Evolutionary conservation across 2,113 vertebrate genomes (phyloP), one percentile per base, ranked within the genome.

Genomic region (Trachemys scripta): DNA sequence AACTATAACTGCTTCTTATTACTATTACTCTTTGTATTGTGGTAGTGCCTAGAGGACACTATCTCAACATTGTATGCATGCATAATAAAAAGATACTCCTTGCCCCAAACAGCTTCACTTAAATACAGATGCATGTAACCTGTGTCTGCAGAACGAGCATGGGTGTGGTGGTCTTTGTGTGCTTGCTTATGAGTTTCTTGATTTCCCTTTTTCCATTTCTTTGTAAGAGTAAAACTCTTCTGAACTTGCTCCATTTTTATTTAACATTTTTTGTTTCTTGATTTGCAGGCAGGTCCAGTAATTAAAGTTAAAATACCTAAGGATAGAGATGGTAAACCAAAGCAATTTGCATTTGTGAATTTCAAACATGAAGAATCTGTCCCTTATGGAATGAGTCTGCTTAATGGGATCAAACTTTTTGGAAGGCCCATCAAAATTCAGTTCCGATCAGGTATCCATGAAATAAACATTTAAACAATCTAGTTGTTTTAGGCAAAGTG

Each of bases 341-440:
- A 99, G 94, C 98, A 98, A 1, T 99, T 99, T 93, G 99, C 99
- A 1, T 99, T 99, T 87, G 99, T 99, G n/a, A 99, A 99, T 10
- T 99, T 99, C 97, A 99, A 99, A 75, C 99, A 99, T 17, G 99
- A 99, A 78, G 99, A 98, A 76, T 99, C 99, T 0, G 99, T 98
- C 47, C 99, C 99, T 0, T 99, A 99, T 10, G 99, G 98, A 4
- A 98, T 99, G 98, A 98, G 98, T 84, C 98, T 99, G 12, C 98
- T 99, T 3, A 98, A 99, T 84, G 99, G 99, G 19, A 98, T 98
- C 56, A 98, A 98, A 75, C 98, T 99, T 4, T 99, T 98, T 49
- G 99, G 99, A 57, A 98, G 98, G 90, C 98, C 98, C 8, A 98
- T 99, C 92, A 99, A 99, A 85, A 99, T 99, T 88, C 99, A 99